A percentile compares a stretch with the other conserved stretches of the same genome.
Conservation (phyloP, 2,888 invertebrate species). For the Pachliopta kotzebuea region DNA sequence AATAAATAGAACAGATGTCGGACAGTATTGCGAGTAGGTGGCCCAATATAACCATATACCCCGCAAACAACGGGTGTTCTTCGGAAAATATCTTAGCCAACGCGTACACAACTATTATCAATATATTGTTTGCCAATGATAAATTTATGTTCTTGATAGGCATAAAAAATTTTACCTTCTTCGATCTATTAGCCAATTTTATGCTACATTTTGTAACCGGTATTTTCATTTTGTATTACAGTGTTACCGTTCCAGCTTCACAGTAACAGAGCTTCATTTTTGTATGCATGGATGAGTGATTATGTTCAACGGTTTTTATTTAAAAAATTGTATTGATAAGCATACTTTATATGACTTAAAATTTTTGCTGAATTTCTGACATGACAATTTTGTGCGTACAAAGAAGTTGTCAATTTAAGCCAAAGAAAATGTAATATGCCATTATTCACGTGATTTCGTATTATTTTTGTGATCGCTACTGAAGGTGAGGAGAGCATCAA, state of each 20-base stretch:
- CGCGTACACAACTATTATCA: conserved; percentile 24
- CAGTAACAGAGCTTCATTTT: conserved; percentile 33
- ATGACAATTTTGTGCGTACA: background rate
- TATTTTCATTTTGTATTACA: conserved; percentile 25
- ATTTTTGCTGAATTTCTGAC: background rate
- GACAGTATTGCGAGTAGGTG: conserved; percentile 26
- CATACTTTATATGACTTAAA: background rate
- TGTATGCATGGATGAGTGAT: background rate
- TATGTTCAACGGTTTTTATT: background rate
- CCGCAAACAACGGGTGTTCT: conserved; percentile 24
- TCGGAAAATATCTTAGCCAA: conserved; percentile 19
- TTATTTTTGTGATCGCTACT: no score
- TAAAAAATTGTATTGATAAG: background rate
- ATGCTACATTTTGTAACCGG: conserved; percentile 19
- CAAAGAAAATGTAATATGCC: no score
- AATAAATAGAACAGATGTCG: conserved; percentile 8
- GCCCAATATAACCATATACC: conserved; percentile 23
- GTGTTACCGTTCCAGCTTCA: conserved; percentile 29
- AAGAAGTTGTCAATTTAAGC: background rate
- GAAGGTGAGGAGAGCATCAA: no score
- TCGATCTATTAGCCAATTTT: conserved; percentile 2
- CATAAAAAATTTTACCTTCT: conserved; percentile 18
- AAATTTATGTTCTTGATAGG: conserved; percentile 25
- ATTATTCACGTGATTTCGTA: no score
- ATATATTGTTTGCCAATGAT: conserved; percentile 19